Evolutionary conservation across 1,140 invertebrate genomes (phyloP), one percentile per base, ranked within the genome.

Genomic region (Drosophila truncata): DNA sequence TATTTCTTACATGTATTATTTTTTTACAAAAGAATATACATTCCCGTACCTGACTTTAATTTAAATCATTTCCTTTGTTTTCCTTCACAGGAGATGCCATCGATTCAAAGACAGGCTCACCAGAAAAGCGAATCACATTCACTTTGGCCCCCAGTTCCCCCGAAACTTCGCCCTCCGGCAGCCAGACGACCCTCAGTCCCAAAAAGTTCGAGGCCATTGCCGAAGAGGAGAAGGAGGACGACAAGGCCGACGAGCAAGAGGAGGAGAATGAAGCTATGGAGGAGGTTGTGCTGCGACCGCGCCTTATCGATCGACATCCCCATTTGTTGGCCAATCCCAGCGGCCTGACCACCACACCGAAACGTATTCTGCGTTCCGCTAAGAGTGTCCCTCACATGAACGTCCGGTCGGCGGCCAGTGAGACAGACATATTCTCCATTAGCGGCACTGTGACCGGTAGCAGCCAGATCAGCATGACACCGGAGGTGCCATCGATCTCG

Each of bases 401-500:
- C 52, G 88, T 91, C 8, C 60, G 86, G 3, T 60, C 80, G 20
- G 79, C 90, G n/a, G 79, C 78, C 46, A 92, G 91, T 54, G 92
- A 93, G 47, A 93, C 76, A 9, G 92, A 93, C 27, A 93, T 93
- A 18, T 93, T 93, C 41, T 63, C 91, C 2, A 93, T 93, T 4
- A 91, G 91, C 8, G 92, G 90, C 31, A 88, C 86, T 14, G 79
- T 76, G 31, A 77, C 81, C 11, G 80, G 81, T 5, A 74, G 83
- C 52, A 88, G 78, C 29, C 87, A 86, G 42, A 92, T 93, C 9
- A 92, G 92, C 60, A 93, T 93, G 92, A 93, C 92, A 10, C 92
- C 92, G 3, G 92, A 93, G 78, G 91, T 93, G 11, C 92, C 92
- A 5, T 93, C 86, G 4, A 93, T 93, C 55, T 93, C 92, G 20